Conservation (phyloP, 2,888 invertebrate genomes). For the Rutpela maculata region DNA sequence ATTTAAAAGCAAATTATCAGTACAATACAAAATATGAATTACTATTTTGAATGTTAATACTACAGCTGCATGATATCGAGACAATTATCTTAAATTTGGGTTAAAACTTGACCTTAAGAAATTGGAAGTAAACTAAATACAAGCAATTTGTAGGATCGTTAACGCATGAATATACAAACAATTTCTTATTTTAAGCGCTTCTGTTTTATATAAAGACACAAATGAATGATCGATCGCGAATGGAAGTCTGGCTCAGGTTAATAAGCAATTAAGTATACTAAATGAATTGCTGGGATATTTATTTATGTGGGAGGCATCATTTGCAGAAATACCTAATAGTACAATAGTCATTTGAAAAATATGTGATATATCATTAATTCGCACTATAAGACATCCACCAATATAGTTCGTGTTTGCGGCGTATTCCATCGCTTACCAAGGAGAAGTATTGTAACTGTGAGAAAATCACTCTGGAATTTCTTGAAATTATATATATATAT, state of each 20-base stretch:
- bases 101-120: slow-evolving; percentile 2
- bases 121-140: neutral
- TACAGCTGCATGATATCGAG: neutral
- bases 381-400: too few species aligned
- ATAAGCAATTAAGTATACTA: neutral
- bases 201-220: neutral
- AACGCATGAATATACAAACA: neutral
- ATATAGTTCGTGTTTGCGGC: too few species aligned
- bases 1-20: neutral
- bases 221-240: neutral
- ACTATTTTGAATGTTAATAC: neutral
- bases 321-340: neutral
- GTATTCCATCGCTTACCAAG: too few species aligned
- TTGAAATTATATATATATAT: too few species aligned
- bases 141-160: neutral
- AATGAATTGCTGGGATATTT: neutral
- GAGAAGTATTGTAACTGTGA: too few species aligned
- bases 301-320: neutral
- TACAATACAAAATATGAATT: neutral
- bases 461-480: too few species aligned
- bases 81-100: neutral
- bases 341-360: too few species aligned
- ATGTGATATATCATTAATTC: too few species aligned
- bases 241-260: neutral
- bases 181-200: neutral